phyloP scores from a whole-genome alignment of 92 coral and sea anemone species.

The Galaxea fascicularis region DNA sequence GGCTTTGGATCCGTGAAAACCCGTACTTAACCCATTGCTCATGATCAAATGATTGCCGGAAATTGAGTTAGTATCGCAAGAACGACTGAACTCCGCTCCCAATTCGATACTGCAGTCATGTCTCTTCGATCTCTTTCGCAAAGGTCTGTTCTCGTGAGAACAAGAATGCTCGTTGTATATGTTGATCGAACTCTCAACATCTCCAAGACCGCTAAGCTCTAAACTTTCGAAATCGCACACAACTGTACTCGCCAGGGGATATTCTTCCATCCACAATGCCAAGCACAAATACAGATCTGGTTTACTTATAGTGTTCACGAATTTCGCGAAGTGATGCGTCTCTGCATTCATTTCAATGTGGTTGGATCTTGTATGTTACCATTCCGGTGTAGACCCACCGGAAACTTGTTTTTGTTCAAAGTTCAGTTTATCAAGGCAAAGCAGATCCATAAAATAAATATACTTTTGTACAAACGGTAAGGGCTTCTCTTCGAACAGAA shows the following conservation, averaged over 20 bases:
- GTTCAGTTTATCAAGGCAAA: no score
- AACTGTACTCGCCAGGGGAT: slow-evolving; percentile 57
- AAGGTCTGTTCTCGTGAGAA: neutral
- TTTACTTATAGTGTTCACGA: slow-evolving; percentile 20
- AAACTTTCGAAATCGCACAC: slow-evolving; percentile 14
- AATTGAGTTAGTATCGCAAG: neutral
- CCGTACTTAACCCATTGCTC: neutral
- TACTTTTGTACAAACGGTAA: no score
- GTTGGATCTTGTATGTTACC: neutral
- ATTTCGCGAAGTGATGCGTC: neutral
- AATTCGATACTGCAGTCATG: neutral
- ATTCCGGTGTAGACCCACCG: neutral
- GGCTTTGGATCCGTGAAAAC: neutral
- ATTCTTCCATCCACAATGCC: slow-evolving; percentile 81
- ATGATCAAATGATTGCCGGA: neutral
- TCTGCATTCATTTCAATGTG: slow-evolving; percentile 10
- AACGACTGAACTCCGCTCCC: neutral
- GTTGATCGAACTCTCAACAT: neutral
- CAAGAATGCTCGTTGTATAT: slow-evolving; percentile 3
- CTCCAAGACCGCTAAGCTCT: neutral
- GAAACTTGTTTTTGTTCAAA: no score
- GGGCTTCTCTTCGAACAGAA: neutral
- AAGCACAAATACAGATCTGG: slow-evolving; percentile 70
- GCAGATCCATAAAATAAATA: neutral
- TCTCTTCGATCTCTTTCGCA: slow-evolving; percentile 1